phyloP scores from a whole-genome alignment of 2,113 vertebrate genomes.

The Pteruthius melanotis region DNA sequence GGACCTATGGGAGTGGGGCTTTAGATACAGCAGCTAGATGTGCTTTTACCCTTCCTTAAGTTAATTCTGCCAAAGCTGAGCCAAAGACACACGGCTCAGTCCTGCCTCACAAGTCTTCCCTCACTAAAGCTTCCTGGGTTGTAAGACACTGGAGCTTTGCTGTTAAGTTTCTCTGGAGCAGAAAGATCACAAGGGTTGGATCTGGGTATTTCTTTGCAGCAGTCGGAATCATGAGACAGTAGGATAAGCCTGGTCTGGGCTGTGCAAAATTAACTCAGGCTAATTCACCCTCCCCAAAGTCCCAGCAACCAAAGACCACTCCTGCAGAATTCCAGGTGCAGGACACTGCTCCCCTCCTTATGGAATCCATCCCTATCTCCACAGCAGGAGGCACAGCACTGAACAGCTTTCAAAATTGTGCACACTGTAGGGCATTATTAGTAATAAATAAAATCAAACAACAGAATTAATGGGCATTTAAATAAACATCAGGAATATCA shows the following conservation, averaged over 20 bases:
- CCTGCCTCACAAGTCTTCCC: neutral
- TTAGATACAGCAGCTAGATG: neutral
- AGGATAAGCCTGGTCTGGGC: neutral
- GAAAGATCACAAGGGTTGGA: neutral
- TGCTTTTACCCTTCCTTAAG: neutral
- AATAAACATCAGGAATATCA: neutral
- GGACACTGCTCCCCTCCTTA: neutral
- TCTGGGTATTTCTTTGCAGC: neutral
- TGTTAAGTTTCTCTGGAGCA: neutral
- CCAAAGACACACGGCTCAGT: neutral
- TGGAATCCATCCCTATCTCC: accelerated
- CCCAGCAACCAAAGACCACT: neutral
- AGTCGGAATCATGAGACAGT: neutral
- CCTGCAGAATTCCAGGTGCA: neutral
- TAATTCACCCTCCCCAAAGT: neutral
- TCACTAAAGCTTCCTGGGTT: neutral
- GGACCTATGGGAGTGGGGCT: neutral
- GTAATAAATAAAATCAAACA: neutral
- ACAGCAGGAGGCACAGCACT: neutral
- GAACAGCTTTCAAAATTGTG: neutral
- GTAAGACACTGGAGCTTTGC: neutral
- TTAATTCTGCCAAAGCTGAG: neutral
- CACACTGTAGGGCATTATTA: neutral
- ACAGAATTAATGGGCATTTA: neutral
- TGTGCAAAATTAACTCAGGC: neutral